phyloP scores from a whole-genome alignment of 1,140 invertebrate species.

The Ceratosolen solmsi region DNA sequence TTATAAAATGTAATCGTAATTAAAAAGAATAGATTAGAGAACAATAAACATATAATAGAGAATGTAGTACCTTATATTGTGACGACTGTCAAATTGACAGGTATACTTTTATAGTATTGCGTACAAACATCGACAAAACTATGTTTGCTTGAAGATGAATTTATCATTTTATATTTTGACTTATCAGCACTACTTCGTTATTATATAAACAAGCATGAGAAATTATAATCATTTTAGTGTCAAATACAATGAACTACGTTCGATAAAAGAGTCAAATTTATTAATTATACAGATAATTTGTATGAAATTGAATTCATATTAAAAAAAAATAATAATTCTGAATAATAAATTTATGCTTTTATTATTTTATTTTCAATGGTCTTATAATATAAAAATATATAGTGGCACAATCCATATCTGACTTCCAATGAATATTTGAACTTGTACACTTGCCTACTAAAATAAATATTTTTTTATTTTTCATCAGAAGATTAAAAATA shows the following conservation, averaged over 20 bases:
- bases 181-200: neutral
- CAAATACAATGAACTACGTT: neutral
- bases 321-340: too few relatives aligned
- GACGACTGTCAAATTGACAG: neutral
- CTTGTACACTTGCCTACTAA: too few relatives aligned
- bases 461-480: too few relatives aligned
- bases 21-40: neutral
- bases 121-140: neutral
- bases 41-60: neutral
- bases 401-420: too few relatives aligned
- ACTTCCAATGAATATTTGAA: too few relatives aligned
- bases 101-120: neutral
- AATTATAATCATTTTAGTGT: neutral
- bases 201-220: neutral
- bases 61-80: neutral
- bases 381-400: too few relatives aligned
- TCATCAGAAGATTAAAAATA: too few relatives aligned
- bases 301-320: too few relatives aligned
- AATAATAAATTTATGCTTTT: too few relatives aligned
- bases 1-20: neutral
- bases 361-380: too few relatives aligned
- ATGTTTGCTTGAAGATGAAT: neutral
- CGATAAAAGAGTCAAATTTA: neutral
- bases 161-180: neutral
- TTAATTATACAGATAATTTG: too few relatives aligned